Evolutionary conservation across 2,113 vertebrate genomes (phyloP), one percentile per base, ranked within the genome.

Genomic region (Arizona elegans): DNA sequence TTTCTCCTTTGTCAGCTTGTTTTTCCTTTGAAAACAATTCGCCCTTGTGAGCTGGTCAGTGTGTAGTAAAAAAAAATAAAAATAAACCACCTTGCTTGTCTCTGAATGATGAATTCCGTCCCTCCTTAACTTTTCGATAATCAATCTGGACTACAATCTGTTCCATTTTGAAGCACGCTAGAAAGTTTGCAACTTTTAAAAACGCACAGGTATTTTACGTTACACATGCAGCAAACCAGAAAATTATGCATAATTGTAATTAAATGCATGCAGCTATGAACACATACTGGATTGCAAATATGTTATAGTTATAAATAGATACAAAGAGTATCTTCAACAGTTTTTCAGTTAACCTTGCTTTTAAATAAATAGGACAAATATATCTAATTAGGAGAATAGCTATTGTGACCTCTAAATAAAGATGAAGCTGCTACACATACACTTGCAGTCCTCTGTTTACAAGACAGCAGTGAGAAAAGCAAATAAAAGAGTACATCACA

Each of bases 1-100:
- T n/a, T 8, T 53, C 92, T 94, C 93, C 23, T 86, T 94, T 55
- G 95, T 91, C 97, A 95, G 96, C 96, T 0, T 58, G 96, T 96
- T 96, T 96, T 96, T 65, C 23, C 15, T 90, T 94, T 92, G 93
- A 43, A 94, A 90, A 89, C 50, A 81, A 92, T 52, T 91, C 29
- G 5, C 17, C 54, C 29, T 92, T 93, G 53, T 81, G 94, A 94
- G 2, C 54, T 87, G 96, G 94, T 8, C 96, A 95, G 94, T 92
- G 50, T 54, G 75, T 7, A 81, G 86, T 33, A 55, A 93, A 56
- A 93, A 95, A 62, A 58, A 59, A 56, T 1, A 56, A 55, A 56
- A 55, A 95, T 85, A 92, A 96, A 96, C 86, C 92, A 11, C 96
- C 96, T 15, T 86, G 56, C 89, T 47, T 47, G 38, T 81, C 92